Evolutionary conservation across 2,888 invertebrate species (phyloP).

Genomic region (Proisotoma minuta): DNA sequence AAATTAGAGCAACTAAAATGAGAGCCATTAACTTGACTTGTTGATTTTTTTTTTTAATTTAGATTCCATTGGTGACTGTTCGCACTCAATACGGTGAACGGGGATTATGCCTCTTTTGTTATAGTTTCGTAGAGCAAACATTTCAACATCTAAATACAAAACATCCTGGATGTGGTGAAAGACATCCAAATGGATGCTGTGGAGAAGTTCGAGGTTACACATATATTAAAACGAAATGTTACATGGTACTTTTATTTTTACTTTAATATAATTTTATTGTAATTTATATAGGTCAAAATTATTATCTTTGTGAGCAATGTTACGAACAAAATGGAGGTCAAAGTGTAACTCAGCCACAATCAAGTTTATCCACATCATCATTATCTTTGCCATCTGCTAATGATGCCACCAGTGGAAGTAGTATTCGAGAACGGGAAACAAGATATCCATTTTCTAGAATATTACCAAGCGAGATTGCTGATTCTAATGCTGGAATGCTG

Average conservation of each 20-base stretch:
- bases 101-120: constrained; percentile 46
- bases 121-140: constrained; percentile 41
- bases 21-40: too few relatives aligned
- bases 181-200: constrained; percentile 55
- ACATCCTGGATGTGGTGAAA: constrained; percentile 58
- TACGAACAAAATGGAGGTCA: constrained; percentile 52
- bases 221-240: too few relatives aligned
- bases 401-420: too few relatives aligned
- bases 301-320: constrained; percentile 55
- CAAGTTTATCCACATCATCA: constrained; percentile 13
- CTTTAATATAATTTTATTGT: too few relatives aligned
- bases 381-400: constrained; percentile 43
- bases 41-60: too few relatives aligned
- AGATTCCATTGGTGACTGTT: constrained; percentile 44
- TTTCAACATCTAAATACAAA: constrained; percentile 52
- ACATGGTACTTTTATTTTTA: too few relatives aligned
- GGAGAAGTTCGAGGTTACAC: constrained; percentile 54
- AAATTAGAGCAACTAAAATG: too few relatives aligned
- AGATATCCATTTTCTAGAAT: background rate
- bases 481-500: constrained; percentile 31
- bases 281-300: constrained; percentile 51
- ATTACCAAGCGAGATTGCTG: background rate
- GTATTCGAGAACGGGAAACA: background rate
- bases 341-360: constrained; percentile 23
- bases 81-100: constrained; percentile 41